These are phyloP conservation scores for Sphaerodactylus townsendi DNA, from an alignment of 2,113 vertebrate species.

Conservation along the genomic window DNA sequence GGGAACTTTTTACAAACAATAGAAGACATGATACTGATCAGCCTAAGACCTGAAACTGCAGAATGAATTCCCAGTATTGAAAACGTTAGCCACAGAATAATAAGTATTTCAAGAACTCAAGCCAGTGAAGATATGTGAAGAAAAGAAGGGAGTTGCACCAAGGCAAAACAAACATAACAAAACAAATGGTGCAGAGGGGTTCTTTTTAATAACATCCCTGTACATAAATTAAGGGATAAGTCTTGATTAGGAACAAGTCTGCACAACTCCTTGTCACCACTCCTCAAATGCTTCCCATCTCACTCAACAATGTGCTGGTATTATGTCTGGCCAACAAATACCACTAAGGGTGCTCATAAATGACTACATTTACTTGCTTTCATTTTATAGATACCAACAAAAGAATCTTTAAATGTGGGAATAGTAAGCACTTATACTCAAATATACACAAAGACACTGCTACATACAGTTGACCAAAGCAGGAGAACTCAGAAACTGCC, in stretches of 20 bases:
- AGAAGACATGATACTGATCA: not conserved
- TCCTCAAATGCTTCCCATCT: not conserved
- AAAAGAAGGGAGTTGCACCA: too few relatives aligned
- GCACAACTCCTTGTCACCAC: not conserved
- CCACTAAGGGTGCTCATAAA: not conserved
- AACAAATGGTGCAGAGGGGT: too few relatives aligned
- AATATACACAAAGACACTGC: not conserved
- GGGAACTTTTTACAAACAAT: not conserved
- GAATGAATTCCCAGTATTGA: too few relatives aligned
- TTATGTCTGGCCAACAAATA: not conserved
- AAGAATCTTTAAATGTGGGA: not conserved
- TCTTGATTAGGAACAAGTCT: not conserved
- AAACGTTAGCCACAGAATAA: not conserved
- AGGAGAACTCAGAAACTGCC: not conserved
- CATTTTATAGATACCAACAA: not conserved
- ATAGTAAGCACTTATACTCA: not conserved
- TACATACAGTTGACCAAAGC: not conserved
- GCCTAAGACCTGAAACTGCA: not conserved
- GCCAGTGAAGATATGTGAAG: too few relatives aligned
- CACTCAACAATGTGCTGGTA: not conserved
- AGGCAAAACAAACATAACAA: too few relatives aligned
- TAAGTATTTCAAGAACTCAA: not conserved
- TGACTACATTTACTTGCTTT: not conserved
- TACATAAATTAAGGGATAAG: too few relatives aligned
- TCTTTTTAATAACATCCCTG: too few relatives aligned